Conservation (phyloP, 2,888 invertebrate species). For the Sipha maydis region DNA sequence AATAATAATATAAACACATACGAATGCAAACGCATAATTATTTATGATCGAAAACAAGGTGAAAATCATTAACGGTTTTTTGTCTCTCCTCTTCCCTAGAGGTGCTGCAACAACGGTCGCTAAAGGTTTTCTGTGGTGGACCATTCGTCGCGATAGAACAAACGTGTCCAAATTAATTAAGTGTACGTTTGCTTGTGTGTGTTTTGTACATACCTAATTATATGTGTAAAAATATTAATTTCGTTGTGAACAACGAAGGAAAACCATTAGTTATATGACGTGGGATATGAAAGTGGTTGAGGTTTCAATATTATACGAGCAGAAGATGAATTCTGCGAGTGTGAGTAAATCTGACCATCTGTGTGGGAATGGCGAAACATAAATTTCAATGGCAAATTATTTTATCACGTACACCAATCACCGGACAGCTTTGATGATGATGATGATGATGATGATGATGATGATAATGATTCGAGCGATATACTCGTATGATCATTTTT, state of each 20-base stretch:
- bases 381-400: no score
- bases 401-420: no score
- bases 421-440: no score
- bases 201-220: not conserved
- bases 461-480: no score
- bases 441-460: no score
- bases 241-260: not conserved
- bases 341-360: not conserved
- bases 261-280: conserved; percentile 7
- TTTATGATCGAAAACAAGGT: not conserved
- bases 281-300: no score
- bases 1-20: not conserved
- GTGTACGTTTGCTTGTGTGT: not conserved
- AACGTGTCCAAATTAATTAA: not conserved
- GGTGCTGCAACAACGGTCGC: no score
- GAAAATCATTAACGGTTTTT: not conserved
- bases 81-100: not conserved
- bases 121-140: no score
- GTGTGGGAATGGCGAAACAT: not conserved
- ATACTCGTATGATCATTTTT: no score
- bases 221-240: not conserved
- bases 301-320: not conserved
- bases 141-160: no score
- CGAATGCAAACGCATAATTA: not conserved
- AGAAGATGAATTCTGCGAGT: not conserved